Evolutionary conservation across 2,113 vertebrate genomes (phyloP).

Genomic region (Martes martes): DNA sequence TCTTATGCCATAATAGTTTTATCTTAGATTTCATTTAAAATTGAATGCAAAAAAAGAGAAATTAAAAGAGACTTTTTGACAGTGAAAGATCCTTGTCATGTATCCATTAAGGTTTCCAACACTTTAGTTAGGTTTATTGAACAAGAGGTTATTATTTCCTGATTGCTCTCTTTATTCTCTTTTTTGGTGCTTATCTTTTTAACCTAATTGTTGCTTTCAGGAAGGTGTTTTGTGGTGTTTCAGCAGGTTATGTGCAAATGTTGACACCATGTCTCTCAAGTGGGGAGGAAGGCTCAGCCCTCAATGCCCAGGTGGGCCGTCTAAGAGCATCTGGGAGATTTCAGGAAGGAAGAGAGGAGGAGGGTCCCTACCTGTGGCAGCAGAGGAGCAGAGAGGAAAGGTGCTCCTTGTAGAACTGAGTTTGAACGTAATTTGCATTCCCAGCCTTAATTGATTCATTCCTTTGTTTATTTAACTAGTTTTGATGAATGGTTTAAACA

Average conservation of each 20-base stretch:
- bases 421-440: not conserved
- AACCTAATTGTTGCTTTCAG: not conserved
- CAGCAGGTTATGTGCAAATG: not conserved
- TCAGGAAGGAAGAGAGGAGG: not conserved
- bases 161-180: not conserved
- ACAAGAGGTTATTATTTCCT: not conserved
- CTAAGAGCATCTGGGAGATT: not conserved
- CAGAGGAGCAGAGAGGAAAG: not conserved
- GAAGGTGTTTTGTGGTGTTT: not conserved
- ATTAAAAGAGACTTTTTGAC: not conserved
- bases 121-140: not conserved
- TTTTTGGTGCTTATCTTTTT: not conserved
- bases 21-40: not conserved
- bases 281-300: no score
- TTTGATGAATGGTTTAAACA: not conserved
- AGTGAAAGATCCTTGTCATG: not conserved
- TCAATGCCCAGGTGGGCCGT: fast-evolving
- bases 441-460: not conserved
- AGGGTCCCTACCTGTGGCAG: not conserved
- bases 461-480: not conserved
- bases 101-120: not conserved
- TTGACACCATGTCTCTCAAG: no score
- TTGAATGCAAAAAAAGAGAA: not conserved
- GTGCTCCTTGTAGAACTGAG: not conserved
- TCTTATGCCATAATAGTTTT: not conserved